phyloP scores from a whole-genome alignment of 2,113 vertebrate genomes.

The Jaculus jaculus region DNA sequence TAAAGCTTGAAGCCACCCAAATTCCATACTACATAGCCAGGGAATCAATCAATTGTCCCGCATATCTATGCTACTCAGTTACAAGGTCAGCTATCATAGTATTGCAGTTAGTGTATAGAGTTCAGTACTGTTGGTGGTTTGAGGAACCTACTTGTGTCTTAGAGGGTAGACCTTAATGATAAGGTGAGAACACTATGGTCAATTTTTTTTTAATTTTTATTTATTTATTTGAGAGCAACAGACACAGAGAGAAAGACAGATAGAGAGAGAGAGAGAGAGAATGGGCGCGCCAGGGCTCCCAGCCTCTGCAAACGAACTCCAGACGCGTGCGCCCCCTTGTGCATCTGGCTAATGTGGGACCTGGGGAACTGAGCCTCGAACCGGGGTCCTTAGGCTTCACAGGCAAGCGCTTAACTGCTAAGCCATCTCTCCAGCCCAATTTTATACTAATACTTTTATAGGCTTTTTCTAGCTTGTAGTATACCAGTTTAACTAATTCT shows the following conservation, averaged over 20 bases:
- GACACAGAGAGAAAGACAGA: too few species aligned
- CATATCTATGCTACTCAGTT: not conserved
- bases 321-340: too few species aligned
- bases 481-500: not conserved
- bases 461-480: not conserved
- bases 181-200: not conserved
- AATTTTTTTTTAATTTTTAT: too few species aligned
- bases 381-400: too few species aligned
- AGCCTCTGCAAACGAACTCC: too few species aligned
- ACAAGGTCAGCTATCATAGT: not conserved
- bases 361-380: too few species aligned
- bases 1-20: not conserved
- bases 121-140: not conserved
- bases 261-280: too few species aligned
- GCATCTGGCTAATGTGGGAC: too few species aligned
- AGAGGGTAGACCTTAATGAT: not conserved
- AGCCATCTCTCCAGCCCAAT: too few species aligned
- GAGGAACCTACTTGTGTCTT: not conserved
- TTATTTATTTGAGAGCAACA: too few species aligned
- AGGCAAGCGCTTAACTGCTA: too few species aligned
- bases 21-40: not conserved
- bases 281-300: too few species aligned
- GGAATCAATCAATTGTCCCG: not conserved
- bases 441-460: slow-evolving; percentile 36
- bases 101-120: not conserved